Evolutionary conservation across 2,797 vertebrate genomes (phyloP).

Genomic region (Lagorchestes hirsutus): DNA sequence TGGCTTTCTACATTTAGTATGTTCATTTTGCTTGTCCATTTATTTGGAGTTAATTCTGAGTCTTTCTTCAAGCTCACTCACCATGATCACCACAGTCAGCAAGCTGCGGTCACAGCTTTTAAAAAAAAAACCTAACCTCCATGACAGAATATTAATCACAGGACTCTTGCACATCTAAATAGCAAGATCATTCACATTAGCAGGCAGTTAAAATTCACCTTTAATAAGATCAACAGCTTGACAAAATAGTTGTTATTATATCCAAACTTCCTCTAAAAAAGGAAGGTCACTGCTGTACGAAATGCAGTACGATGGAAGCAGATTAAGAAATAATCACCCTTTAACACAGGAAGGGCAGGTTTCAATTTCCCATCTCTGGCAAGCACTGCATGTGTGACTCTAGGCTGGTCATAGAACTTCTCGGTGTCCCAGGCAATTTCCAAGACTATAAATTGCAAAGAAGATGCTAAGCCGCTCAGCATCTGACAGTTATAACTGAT

Average conservation of each 20-base stretch:
- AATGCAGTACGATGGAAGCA: background rate
- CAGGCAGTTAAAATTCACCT: background rate
- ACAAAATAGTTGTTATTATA: background rate
- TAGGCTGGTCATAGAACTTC: background rate
- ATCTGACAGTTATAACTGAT: background rate
- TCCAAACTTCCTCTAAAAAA: background rate
- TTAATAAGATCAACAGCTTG: background rate
- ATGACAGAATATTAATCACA: background rate
- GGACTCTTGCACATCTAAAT: background rate
- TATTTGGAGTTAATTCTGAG: background rate
- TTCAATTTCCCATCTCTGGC: background rate
- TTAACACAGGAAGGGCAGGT: background rate
- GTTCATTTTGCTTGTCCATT: background rate
- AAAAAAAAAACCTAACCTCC: background rate
- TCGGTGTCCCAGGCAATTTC: background rate
- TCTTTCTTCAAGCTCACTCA: background rate
- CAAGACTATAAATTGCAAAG: background rate
- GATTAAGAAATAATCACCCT: background rate
- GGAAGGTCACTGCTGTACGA: background rate
- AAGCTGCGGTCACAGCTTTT: background rate
- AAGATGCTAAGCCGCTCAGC: background rate
- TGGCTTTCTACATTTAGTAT: background rate
- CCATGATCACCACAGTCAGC: background rate
- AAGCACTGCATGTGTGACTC: background rate
- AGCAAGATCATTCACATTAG: background rate